Evolutionary conservation across 2,113 vertebrate genomes (phyloP).

Genomic region (Brachypteracias leptosomus): DNA sequence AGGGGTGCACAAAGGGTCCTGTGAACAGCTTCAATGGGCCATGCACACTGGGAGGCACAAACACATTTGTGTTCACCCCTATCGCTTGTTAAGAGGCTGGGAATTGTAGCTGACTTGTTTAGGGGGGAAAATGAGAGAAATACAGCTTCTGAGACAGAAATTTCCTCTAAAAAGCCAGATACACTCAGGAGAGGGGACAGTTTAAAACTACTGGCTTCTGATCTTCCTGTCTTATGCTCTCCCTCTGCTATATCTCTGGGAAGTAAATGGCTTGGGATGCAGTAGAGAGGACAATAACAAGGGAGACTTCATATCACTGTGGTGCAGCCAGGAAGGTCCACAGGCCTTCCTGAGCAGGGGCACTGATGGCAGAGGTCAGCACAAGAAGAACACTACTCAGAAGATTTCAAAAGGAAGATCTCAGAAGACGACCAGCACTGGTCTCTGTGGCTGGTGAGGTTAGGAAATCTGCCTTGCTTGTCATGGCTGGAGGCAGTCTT

Average conservation of each 20-base stretch:
- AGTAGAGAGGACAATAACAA: not conserved
- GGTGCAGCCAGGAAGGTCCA: not conserved
- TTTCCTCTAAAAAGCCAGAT: not conserved
- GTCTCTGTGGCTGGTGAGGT: not conserved
- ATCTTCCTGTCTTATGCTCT: not conserved
- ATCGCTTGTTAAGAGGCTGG: not conserved
- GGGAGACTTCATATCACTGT: not conserved
- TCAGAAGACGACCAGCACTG: not conserved
- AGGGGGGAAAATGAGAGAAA: not conserved
- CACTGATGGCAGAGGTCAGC: not conserved
- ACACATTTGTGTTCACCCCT: not conserved
- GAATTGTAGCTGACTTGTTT: not conserved
- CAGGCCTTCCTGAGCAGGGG: not conserved
- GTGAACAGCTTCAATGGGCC: fast-evolving
- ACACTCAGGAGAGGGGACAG: not conserved
- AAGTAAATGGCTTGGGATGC: not conserved
- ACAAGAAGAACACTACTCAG: not conserved
- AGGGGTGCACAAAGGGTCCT: not conserved
- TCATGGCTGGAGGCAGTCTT: not conserved
- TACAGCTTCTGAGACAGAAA: not conserved
- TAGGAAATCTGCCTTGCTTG: not conserved
- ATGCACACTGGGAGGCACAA: not conserved
- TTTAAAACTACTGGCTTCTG: not conserved
- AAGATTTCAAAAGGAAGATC: not conserved
- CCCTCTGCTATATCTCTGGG: not conserved